Percentiles rank a stretch among this genome's conserved stretches.
These are phyloP conservation scores for Geodia barretti DNA, from an alignment of 37 sponge, comb jelly and placozoan genomes.

Conservation along the genomic window DNA sequence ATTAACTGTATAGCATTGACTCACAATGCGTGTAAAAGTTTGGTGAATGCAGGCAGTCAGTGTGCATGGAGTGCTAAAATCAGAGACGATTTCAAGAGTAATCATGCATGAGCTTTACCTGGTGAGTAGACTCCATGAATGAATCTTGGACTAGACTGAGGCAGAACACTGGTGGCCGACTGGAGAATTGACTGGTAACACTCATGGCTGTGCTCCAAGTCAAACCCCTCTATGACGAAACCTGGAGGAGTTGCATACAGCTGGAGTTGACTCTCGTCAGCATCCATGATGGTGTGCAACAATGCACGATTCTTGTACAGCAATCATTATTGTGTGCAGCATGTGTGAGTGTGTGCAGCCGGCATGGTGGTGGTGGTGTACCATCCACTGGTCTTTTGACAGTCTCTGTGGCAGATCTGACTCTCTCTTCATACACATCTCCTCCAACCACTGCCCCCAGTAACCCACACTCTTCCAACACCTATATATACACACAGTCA, in stretches of 20 bases:
- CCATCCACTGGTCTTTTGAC: constrained; percentile 77
- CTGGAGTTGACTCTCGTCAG: not conserved
- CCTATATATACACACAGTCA: not conserved
- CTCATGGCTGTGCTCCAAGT: constrained; percentile 19
- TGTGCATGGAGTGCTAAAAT: too few relatives aligned
- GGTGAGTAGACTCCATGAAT: constrained; percentile 54
- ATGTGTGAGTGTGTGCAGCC: not conserved
- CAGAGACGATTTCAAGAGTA: too few relatives aligned
- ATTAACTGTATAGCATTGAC: too few relatives aligned
- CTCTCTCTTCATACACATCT: constrained; percentile 60
- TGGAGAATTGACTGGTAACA: not conserved
- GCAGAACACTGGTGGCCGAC: constrained; percentile 32
- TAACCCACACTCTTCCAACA: constrained; percentile 28
- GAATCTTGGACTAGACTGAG: constrained; percentile 63
- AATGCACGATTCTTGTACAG: not conserved
- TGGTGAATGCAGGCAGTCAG: too few relatives aligned
- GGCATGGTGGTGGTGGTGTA: constrained; percentile 1
- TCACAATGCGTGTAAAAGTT: too few relatives aligned
- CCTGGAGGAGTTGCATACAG: constrained; percentile 11
- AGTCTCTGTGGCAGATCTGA: constrained; percentile 69
- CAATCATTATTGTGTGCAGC: not conserved
- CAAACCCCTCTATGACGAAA: constrained; percentile 76
- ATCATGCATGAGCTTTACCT: constrained; percentile 50
- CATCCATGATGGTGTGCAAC: too few relatives aligned
- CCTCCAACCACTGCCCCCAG: constrained; percentile 81